Evolutionary conservation across 2,888 invertebrate species (phyloP).

Genomic region (Lasioglossum vierecki): DNA sequence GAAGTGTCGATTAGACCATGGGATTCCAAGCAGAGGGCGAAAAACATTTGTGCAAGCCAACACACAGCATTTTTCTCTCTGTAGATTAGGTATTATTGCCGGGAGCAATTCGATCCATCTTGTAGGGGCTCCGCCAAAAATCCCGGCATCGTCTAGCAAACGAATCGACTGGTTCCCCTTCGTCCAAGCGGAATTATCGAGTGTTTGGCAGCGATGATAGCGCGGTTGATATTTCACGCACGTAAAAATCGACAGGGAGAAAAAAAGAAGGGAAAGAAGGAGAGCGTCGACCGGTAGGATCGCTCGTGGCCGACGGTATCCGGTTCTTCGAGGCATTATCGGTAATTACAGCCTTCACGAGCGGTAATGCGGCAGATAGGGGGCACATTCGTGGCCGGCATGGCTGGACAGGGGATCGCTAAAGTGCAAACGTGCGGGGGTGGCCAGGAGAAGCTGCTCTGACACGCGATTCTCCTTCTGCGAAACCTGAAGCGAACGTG

Average conservation of each 20-base stretch:
- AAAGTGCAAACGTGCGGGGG: conserved; percentile 55
- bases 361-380: conserved; percentile 68
- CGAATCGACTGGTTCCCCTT: neutral
- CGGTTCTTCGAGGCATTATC: conserved; percentile 68
- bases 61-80: neutral
- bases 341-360: conserved; percentile 74
- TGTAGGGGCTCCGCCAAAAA: neutral
- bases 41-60: conserved; percentile 11
- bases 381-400: conserved; percentile 60
- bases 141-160: conserved; percentile 3
- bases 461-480: conserved; percentile 74
- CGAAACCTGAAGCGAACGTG: conserved; percentile 85
- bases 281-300: conserved; percentile 23
- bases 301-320: conserved; percentile 59
- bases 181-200: conserved; percentile 20
- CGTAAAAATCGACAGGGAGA: conserved; percentile 56
- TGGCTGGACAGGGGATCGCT: conserved; percentile 58
- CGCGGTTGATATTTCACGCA: conserved; percentile 59
- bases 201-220: conserved; percentile 18
- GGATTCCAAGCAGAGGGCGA: no score
- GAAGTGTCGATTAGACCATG: no score
- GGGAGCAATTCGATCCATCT: conserved; percentile 1
- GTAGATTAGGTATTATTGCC: conserved; percentile 6
- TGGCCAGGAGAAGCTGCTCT: conserved; percentile 32
- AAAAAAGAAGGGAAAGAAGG: neutral